These are phyloP conservation scores for Myiozetetes cayanensis DNA, from an alignment of 2,113 vertebrate species.

Conservation along the genomic window DNA sequence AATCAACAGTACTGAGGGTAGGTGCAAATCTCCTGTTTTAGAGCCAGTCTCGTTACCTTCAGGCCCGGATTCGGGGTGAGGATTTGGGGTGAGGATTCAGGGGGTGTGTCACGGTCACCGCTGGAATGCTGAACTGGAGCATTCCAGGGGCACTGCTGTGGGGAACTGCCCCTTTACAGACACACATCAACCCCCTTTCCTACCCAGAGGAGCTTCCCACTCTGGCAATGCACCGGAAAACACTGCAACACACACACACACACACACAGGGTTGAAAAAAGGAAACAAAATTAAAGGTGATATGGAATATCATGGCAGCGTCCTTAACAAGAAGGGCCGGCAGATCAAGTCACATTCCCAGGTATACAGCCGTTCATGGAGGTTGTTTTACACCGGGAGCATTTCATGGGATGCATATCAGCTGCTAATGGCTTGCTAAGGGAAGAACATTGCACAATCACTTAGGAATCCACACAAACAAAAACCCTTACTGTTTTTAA, in stretches of 20 bases:
- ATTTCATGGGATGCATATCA: background rate
- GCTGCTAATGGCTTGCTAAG: background rate
- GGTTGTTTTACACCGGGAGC: background rate
- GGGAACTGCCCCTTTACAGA: background rate
- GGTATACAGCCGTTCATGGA: background rate
- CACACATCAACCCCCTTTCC: background rate
- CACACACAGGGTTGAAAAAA: background rate
- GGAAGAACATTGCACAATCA: slow-evolving; percentile 18
- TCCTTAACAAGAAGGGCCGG: background rate
- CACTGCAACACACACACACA: background rate
- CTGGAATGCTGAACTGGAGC: background rate
- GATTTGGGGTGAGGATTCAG: too few species aligned
- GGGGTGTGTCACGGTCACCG: background rate
- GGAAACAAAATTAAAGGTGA: background rate
- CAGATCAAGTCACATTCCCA: background rate
- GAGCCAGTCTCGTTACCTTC: background rate
- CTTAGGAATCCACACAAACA: slow-evolving; percentile 13
- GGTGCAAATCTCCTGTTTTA: background rate
- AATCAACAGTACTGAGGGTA: background rate
- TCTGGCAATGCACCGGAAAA: background rate
- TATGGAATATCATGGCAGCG: background rate
- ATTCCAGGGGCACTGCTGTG: background rate
- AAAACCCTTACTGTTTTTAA: background rate
- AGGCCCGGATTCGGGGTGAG: background rate
- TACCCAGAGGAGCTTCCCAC: background rate